A percentile compares a stretch with the other conserved stretches of the same genome.
These are phyloP conservation scores for Saxidomus purpurata DNA, from an alignment of 1,140 invertebrate species.

Conservation along the genomic window DNA sequence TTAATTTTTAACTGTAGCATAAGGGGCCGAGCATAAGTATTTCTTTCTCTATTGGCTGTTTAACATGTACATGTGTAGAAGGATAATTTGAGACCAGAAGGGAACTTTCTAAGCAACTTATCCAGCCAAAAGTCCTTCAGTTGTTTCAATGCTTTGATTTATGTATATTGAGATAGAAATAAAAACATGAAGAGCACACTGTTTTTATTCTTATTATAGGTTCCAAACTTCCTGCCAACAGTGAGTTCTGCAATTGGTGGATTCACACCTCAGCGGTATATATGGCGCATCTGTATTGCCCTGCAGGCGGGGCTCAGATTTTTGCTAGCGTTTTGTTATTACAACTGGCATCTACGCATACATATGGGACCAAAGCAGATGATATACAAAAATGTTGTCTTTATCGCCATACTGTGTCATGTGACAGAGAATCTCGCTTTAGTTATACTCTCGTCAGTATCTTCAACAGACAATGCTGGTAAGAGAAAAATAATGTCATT, in stretches of 20 bases:
- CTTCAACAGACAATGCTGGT: slow-evolving; percentile 95
- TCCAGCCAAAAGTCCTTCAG: no score
- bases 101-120: no score
- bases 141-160: no score
- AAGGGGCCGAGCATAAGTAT: no score
- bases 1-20: no score
- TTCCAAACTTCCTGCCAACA: slow-evolving; percentile 95
- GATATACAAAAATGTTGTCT: slow-evolving; percentile 88
- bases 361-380: slow-evolving; percentile 83
- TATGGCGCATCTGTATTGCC: slow-evolving; percentile 96
- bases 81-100: no score
- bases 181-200: no score
- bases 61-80: no score
- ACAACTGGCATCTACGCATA: slow-evolving; percentile 88
- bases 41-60: no score
- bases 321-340: slow-evolving; percentile 92
- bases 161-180: no score
- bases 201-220: slow-evolving; percentile 86
- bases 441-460: slow-evolving; percentile 94
- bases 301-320: slow-evolving; percentile 95
- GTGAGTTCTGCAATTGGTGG: slow-evolving; percentile 97
- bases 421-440: slow-evolving; percentile 93
- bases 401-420: slow-evolving; percentile 91
- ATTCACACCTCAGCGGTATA: slow-evolving; percentile 95
- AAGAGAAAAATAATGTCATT: slow-evolving; percentile 84